phyloP scores from a whole-genome alignment of 2,113 vertebrate species.

The Cyanoliseus patagonus region DNA sequence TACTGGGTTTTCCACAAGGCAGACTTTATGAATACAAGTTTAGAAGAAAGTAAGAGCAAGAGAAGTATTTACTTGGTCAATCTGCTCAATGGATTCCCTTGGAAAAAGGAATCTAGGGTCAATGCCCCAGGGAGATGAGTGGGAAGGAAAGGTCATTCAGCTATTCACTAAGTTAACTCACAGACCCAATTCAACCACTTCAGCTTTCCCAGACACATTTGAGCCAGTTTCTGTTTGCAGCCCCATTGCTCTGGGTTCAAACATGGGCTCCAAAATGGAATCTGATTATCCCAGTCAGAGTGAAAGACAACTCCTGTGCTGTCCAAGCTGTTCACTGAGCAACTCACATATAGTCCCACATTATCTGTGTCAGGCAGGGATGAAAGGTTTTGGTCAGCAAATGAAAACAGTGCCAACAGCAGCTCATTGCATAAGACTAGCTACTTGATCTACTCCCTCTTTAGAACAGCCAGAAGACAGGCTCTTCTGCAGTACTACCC shows the following conservation, averaged over 20 bases:
- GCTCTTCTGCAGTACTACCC: not conserved
- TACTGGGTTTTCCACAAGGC: not conserved
- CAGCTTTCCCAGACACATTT: not conserved
- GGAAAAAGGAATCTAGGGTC: not conserved
- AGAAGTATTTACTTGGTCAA: not conserved
- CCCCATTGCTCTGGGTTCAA: not conserved
- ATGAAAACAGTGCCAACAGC: not conserved
- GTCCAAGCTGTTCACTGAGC: not conserved
- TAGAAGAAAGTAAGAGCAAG: not conserved
- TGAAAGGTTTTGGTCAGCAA: constrained; percentile 35
- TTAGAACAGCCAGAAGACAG: not conserved
- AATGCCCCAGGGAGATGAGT: not conserved
- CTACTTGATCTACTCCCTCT: not conserved
- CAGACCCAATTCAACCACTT: not conserved
- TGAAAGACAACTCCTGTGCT: not conserved
- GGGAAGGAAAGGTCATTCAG: not conserved
- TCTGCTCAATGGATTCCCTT: not conserved
- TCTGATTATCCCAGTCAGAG: not conserved
- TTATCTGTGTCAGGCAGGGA: not conserved
- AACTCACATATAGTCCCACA: not conserved
- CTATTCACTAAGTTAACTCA: not conserved
- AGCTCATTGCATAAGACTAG: not conserved
- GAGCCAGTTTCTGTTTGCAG: not conserved
- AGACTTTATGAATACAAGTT: not conserved
- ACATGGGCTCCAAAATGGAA: not conserved